Evolutionary conservation across 2,888 invertebrate genomes (phyloP), one percentile per base, ranked within the genome.

Genomic region (Drosophila kambysellisi): DNA sequence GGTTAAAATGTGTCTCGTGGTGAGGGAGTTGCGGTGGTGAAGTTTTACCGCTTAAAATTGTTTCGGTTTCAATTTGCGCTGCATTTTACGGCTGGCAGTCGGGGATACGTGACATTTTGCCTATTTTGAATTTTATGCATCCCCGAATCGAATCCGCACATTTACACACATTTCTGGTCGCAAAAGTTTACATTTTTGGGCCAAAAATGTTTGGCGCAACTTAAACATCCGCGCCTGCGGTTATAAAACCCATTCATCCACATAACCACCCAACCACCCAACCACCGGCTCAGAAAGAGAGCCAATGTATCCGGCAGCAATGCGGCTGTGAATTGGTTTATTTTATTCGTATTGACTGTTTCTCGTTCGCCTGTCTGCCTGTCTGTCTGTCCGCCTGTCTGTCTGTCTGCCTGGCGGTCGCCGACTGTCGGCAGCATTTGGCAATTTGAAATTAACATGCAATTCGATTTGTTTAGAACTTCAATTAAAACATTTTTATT

Each of bases 241-340:
- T 43, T 43, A n/a, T n/a, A n/a, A 39, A 20, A 43, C n/a, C n/a
- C 4, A 30, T n/a, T n/a, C 51, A 30, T 11, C 51, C 51, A 30
- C 30, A 57, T 15, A 17, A 7, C 35, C 30, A 43, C 29, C 48
- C 43, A 32, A 32, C 12, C 41, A 17, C 29, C 53, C 43, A 32
- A 32, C 12, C 41, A 17, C 68, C 12, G n/a, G 7, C 17, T 37
- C 57, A 57, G 30, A 43, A 32, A 43, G 15, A 33, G 33, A 30
- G 48, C 59, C 52, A 9, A 32, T 63, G 73, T 68, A 70, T 70
- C 88, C 86, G 57, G 43, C 56, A 72, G 83, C 83, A 71, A 80
- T 88, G 88, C 72, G 81, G 76, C 66, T 70, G 81, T 69, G 90
- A 90, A 86, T 90, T 90, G 90, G 89, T 90, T 86, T 86, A 86